phyloP scores from a whole-genome alignment of 2,888 invertebrate species.

The Myathropa florea region DNA sequence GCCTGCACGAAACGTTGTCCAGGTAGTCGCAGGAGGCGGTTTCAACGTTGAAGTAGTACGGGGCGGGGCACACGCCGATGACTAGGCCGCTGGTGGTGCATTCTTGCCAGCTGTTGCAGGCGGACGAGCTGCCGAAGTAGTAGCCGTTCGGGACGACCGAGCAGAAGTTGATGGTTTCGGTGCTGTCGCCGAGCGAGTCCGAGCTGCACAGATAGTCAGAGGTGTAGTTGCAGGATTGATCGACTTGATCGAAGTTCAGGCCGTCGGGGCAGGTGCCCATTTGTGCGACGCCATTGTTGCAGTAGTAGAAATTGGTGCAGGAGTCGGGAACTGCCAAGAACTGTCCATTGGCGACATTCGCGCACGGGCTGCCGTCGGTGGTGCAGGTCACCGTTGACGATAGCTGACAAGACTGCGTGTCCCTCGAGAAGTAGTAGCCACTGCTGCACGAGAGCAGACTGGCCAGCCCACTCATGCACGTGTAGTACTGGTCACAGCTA shows the following conservation, averaged over 20 bases:
- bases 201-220: constrained; percentile 58
- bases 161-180: constrained; percentile 59
- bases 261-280: constrained; percentile 70
- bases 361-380: constrained; percentile 64
- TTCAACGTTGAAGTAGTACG: constrained; percentile 68
- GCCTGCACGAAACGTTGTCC: constrained; percentile 69
- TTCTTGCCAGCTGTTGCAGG: constrained; percentile 72
- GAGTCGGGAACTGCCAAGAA: constrained; percentile 70
- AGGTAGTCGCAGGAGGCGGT: constrained; percentile 71
- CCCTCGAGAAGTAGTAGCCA: constrained; percentile 71
- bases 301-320: constrained; percentile 73
- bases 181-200: not conserved
- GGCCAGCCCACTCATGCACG: constrained; percentile 68
- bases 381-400: constrained; percentile 60
- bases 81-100: constrained; percentile 60
- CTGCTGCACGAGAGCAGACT: constrained; percentile 56
- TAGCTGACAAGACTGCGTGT: constrained; percentile 70
- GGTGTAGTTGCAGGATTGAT: constrained; percentile 71
- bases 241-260: constrained; percentile 72
- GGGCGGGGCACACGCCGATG: constrained; percentile 59
- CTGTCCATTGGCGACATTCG: constrained; percentile 55
- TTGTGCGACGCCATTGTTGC: constrained; percentile 63
- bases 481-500: constrained; percentile 72
- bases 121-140: constrained; percentile 72
- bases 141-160: constrained; percentile 60